Percentiles rank a stretch among this genome's conserved stretches.
Conservation (phyloP, 2,888 invertebrate genomes). For the Marronus borbonicus region DNA sequence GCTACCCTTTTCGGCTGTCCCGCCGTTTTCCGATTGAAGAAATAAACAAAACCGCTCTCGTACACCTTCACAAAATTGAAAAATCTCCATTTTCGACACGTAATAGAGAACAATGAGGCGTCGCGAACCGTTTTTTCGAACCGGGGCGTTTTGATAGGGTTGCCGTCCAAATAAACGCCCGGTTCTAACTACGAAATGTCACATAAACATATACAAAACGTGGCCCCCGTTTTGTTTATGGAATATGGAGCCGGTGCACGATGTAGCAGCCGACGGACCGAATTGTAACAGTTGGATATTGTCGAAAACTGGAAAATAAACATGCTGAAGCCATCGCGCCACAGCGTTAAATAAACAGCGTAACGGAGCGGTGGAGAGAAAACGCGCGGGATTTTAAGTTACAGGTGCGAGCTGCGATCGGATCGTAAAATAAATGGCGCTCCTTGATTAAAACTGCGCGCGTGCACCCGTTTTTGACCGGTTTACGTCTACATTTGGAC, state of each 20-base stretch:
- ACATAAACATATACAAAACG: constrained; percentile 31
- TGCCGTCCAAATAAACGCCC: neutral
- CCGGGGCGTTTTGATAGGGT: neutral
- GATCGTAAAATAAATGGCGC: constrained; percentile 27
- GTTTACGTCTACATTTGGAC: neutral
- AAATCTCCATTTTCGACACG: constrained; percentile 44
- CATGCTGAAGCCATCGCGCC: neutral
- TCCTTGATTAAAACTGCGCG: constrained; percentile 9
- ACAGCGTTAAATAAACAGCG: constrained; percentile 34
- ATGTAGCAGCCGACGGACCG: neutral
- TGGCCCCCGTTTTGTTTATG: constrained; percentile 29
- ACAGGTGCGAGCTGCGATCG: constrained; percentile 26
- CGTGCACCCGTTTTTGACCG: neutral
- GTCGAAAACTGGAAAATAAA: constrained; percentile 45
- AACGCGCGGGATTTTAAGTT: constrained; percentile 28
- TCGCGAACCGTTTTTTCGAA: constrained; percentile 7
- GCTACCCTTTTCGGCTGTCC: neutral
- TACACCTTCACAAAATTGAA: constrained; percentile 32
- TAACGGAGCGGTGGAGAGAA: neutral
- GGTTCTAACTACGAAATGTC: constrained; percentile 15
- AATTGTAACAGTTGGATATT: constrained; percentile 46
- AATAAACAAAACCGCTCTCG: constrained; percentile 28
- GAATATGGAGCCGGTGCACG: constrained; percentile 16
- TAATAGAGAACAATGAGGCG: constrained; percentile 25
- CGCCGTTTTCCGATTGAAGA: constrained; percentile 9